A percentile compares a stretch with the other conserved stretches of the same genome.
These are phyloP conservation scores for Mesoclemmys tuberculata DNA, from an alignment of 2,113 vertebrate species.

Conservation along the genomic window DNA sequence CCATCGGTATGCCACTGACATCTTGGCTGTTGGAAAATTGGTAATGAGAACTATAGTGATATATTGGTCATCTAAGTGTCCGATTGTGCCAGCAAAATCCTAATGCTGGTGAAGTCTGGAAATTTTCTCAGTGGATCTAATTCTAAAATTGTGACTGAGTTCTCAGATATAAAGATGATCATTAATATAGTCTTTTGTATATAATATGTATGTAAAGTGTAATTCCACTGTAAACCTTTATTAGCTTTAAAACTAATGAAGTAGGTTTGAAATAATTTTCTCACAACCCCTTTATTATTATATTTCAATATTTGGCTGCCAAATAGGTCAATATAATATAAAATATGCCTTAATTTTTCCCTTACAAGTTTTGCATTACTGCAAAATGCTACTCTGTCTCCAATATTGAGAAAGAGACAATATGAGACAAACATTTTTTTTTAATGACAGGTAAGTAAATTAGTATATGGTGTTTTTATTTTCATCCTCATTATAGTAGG, in stretches of 20 bases:
- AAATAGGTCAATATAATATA: background rate
- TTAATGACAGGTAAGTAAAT: slow-evolving; percentile 37
- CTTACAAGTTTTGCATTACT: background rate
- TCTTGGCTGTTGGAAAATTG: too few species aligned
- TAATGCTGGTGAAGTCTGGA: background rate
- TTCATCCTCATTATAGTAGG: background rate
- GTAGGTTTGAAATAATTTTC: background rate
- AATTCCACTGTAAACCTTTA: background rate
- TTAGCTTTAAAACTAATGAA: background rate
- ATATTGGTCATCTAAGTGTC: background rate
- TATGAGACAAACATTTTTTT: background rate
- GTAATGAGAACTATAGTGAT: background rate
- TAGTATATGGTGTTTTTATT: background rate
- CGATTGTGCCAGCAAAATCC: background rate
- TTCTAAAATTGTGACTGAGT: background rate
- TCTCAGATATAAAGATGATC: background rate
- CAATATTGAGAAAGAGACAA: background rate
- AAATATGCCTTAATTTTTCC: background rate
- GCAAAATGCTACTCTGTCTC: background rate
- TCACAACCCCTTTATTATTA: background rate
- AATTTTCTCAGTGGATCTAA: background rate
- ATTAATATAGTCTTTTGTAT: background rate
- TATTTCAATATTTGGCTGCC: background rate
- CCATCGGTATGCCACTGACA: background rate
- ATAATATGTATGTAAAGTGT: background rate